A percentile compares a stretch with the other conserved stretches of the same genome.
Conservation (phyloP, 2,113 vertebrate genomes). For the Dermatemys mawii region DNA sequence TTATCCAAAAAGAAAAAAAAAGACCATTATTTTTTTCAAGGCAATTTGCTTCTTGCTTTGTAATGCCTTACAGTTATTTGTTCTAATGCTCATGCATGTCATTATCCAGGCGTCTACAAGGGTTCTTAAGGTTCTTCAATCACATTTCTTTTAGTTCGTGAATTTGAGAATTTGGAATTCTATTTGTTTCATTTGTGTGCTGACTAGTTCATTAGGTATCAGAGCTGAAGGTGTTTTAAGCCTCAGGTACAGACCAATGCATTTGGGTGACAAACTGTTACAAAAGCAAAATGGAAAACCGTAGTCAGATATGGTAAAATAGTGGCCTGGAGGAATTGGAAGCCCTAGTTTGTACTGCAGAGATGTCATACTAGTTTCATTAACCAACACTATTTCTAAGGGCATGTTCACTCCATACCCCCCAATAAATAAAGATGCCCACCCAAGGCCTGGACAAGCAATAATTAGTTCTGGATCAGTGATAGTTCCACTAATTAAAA, state of each 20-base stretch:
- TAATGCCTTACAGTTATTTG: background rate
- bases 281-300: conserved; percentile 67
- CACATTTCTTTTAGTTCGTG: conserved; percentile 8
- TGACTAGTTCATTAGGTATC: conserved; percentile 52
- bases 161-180: conserved; percentile 7
- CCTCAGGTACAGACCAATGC: conserved; percentile 24
- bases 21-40: background rate
- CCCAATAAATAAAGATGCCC: background rate
- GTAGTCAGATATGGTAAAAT: conserved; percentile 55
- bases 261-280: conserved; percentile 58
- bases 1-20: background rate
- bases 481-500: background rate
- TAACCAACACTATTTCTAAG: background rate
- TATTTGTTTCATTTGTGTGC: conserved; percentile 33
- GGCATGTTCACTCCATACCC: background rate
- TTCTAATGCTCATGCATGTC: background rate
- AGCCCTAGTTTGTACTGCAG: background rate
- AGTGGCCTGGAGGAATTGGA: conserved; percentile 44
- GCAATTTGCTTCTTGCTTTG: conserved; percentile 25
- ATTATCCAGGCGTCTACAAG: conserved; percentile 18
- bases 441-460: background rate
- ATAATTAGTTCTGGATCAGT: background rate
- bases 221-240: conserved; percentile 25
- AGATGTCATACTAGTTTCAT: conserved; percentile 36
- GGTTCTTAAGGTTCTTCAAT: conserved; percentile 22